Conservation (phyloP, 2,797 vertebrate species). For the Pseudomugil tenellus region DNA sequence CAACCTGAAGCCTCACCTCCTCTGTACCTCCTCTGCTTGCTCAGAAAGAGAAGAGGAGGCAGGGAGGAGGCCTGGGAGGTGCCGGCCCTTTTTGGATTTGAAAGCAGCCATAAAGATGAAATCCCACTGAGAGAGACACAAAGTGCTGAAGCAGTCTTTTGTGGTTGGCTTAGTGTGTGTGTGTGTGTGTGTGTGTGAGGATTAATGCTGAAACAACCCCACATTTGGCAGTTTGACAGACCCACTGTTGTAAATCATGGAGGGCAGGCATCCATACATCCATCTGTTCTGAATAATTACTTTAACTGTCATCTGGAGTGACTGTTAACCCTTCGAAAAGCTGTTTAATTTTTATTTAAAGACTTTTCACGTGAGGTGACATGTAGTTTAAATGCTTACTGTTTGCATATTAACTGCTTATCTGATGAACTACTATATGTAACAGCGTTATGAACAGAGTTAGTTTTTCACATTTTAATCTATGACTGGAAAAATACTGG, state of each 20-base stretch:
- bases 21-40: too few species aligned
- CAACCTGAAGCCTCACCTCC: slow-evolving; percentile 5
- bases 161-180: slow-evolving; percentile 34
- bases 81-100: slow-evolving; percentile 38
- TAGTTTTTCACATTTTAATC: neutral
- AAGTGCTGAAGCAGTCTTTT: slow-evolving; percentile 32
- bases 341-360: neutral
- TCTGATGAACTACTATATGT: too few species aligned
- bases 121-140: slow-evolving; percentile 32
- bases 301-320: slow-evolving; percentile 40
- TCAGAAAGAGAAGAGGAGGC: slow-evolving; percentile 1
- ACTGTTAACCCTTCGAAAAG: slow-evolving; percentile 9
- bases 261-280: slow-evolving; percentile 44
- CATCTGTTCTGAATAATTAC: slow-evolving; percentile 49
- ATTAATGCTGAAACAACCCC: slow-evolving; percentile 46
- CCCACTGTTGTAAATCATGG: slow-evolving; percentile 44
- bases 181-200: neutral
- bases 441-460: neutral
- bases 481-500: neutral
- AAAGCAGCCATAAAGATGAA: slow-evolving; percentile 47
- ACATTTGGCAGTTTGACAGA: slow-evolving; percentile 50
- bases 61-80: slow-evolving; percentile 32
- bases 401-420: neutral
- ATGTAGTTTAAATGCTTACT: slow-evolving; percentile 14
- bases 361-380: slow-evolving; percentile 11